phyloP scores from a whole-genome alignment of 1,140 invertebrate species.

The Bombus polaris region DNA sequence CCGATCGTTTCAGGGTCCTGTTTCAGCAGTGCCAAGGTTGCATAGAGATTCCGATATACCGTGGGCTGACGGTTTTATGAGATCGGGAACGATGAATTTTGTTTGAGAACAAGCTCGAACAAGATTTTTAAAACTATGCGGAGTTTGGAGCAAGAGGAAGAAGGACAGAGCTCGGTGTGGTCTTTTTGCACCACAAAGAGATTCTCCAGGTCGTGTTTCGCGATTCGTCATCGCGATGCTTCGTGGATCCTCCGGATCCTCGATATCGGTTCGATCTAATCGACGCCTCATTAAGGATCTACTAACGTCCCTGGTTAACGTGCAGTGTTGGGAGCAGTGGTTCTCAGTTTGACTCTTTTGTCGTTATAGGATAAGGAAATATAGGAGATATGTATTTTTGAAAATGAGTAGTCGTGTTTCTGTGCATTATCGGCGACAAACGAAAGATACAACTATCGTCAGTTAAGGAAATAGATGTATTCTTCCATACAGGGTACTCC shows the following conservation, averaged over 20 bases:
- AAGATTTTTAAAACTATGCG: background rate
- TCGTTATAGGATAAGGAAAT: background rate
- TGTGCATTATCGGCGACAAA: background rate
- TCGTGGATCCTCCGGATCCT: conserved; percentile 69
- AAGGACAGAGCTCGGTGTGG: background rate
- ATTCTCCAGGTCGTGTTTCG: conserved; percentile 47
- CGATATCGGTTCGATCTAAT: conserved; percentile 76
- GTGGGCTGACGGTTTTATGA: conserved; percentile 23
- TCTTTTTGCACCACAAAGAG: conserved; percentile 24
- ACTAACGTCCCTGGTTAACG: conserved; percentile 47
- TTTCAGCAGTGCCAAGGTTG: conserved; percentile 35
- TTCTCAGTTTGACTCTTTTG: conserved; percentile 56
- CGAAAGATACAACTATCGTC: too few species aligned
- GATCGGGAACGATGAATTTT: background rate
- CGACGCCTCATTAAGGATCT: conserved; percentile 80
- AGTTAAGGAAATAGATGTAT: too few species aligned
- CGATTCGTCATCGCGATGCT: conserved; percentile 66
- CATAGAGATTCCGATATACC: conserved; percentile 36
- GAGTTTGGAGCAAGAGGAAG: background rate
- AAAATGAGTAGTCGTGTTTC: background rate
- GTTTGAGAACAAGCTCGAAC: too few species aligned
- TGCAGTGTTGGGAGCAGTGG: conserved; percentile 63
- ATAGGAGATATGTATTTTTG: background rate
- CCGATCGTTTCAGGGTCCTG: conserved; percentile 43
- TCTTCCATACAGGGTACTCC: too few species aligned